A percentile compares a stretch with the other conserved stretches of the same genome.
These are phyloP conservation scores for Platalea minor DNA, from an alignment of 2,797 vertebrate genomes.

Conservation along the genomic window DNA sequence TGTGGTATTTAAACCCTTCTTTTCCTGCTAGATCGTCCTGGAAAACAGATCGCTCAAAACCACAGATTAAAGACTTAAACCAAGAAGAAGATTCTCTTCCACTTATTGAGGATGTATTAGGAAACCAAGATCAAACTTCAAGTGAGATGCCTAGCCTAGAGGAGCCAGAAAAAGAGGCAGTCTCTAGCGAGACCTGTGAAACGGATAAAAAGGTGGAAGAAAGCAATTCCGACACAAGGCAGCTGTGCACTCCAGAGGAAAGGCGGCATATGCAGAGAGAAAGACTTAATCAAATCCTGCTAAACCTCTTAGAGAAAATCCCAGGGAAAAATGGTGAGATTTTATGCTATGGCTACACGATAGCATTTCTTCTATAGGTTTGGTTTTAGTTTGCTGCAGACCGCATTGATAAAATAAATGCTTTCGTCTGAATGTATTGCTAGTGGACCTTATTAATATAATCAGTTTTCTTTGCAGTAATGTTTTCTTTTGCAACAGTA, in stretches of 20 bases:
- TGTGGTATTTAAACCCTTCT: not conserved
- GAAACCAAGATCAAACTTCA: conserved; percentile 73
- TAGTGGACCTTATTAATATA: accelerated
- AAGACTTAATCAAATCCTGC: conserved; percentile 92
- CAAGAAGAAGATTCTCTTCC: conserved; percentile 84
- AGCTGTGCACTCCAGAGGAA: conserved; percentile 79
- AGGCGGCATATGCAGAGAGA: conserved; percentile 86
- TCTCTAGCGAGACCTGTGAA: conserved; percentile 45
- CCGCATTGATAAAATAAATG: not conserved
- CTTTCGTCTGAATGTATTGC: not conserved
- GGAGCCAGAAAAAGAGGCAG: conserved; percentile 75
- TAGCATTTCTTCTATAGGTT: accelerated
- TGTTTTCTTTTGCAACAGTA: not conserved
- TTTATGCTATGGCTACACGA: not conserved
- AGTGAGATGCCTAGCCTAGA: conserved; percentile 72
- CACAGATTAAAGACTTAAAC: conserved; percentile 73
- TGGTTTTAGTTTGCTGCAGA: accelerated
- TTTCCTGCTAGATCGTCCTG: conserved; percentile 83
- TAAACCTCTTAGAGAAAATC: conserved; percentile 89
- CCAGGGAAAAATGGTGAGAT: conserved; percentile 94
- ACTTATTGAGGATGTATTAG: conserved; percentile 75
- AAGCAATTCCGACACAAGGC: not conserved
- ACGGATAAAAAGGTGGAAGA: conserved; percentile 71
- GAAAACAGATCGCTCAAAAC: conserved; percentile 92
- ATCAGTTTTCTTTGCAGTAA: not conserved